phyloP scores from a whole-genome alignment of 2,888 invertebrate species.

The Notodonta dromedarius region DNA sequence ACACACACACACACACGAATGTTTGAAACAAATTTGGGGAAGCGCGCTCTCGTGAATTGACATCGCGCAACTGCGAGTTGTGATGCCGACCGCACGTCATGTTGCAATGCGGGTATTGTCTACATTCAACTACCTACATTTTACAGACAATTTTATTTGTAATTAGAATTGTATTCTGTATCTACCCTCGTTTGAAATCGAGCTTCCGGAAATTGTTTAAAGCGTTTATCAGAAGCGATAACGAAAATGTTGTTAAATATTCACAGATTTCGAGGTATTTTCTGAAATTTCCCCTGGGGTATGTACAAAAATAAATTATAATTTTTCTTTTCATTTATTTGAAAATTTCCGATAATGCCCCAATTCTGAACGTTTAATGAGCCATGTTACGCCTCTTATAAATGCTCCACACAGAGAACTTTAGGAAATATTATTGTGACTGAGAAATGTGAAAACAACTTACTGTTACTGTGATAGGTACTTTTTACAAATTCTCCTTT shows the following conservation, averaged over 20 bases:
- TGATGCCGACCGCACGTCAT: slow-evolving; percentile 49
- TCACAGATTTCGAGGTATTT: slow-evolving; percentile 38
- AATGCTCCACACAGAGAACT: background rate
- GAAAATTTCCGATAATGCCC: slow-evolving; percentile 49
- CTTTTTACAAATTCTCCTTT: too few relatives aligned
- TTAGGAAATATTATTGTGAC: background rate
- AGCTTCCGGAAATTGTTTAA: background rate
- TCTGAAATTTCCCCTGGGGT: slow-evolving; percentile 41
- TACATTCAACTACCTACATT: slow-evolving; percentile 33
- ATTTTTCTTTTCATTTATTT: slow-evolving; percentile 38
- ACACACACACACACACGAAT: slow-evolving; percentile 74
- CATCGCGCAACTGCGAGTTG: slow-evolving; percentile 62
- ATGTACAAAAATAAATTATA: slow-evolving; percentile 64
- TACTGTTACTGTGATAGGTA: background rate
- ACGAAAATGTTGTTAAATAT: background rate
- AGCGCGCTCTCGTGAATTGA: slow-evolving; percentile 78
- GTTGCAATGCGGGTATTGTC: slow-evolving; percentile 29
- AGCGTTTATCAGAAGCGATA: slow-evolving; percentile 10
- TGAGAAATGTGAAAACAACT: background rate
- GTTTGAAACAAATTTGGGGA: slow-evolving; percentile 66
- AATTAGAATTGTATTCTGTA: background rate
- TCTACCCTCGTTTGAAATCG: slow-evolving; percentile 5
- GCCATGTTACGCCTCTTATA: background rate
- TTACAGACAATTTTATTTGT: slow-evolving; percentile 20
- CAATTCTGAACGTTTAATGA: slow-evolving; percentile 17